phyloP scores from a whole-genome alignment of 2,888 invertebrate species.

The Andrena trimmerana region DNA sequence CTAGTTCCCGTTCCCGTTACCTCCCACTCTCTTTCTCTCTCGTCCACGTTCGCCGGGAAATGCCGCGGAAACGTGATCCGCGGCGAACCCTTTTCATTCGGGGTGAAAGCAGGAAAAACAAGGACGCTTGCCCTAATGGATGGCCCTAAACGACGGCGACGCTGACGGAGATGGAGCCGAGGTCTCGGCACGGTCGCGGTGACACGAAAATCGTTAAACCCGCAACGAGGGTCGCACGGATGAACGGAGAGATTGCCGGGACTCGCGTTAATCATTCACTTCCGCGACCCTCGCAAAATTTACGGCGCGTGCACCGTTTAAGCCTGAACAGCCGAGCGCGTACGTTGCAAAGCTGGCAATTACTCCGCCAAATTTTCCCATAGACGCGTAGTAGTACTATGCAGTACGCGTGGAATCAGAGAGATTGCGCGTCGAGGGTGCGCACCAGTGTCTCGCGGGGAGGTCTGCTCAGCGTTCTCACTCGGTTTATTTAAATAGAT shows the following conservation, averaged over 20 bases:
- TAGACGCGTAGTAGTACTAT: neutral
- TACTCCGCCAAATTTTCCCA: neutral
- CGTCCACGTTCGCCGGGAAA: neutral
- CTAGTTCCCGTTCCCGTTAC: neutral
- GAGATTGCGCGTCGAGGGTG: neutral
- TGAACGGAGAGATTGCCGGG: conserved; percentile 39
- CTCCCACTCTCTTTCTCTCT: neutral
- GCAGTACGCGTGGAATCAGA: neutral
- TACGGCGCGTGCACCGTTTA: conserved; percentile 27
- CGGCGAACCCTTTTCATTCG: neutral
- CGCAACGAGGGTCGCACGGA: conserved; percentile 31
- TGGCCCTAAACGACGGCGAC: conserved; percentile 45
- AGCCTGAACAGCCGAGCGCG: neutral
- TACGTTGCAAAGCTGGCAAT: neutral
- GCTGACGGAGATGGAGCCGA: neutral
- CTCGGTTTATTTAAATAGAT: conserved; percentile 57
- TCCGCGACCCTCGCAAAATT: conserved; percentile 60
- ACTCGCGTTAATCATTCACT: conserved; percentile 48
- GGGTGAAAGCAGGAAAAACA: conserved; percentile 13
- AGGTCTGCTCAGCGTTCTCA: conserved; percentile 56
- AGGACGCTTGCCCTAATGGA: conserved; percentile 36
- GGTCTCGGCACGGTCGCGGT: neutral
- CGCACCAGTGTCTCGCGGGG: neutral
- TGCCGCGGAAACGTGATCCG: neutral
- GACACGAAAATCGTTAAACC: conserved; percentile 48